Evolutionary conservation across 1,140 invertebrate species (phyloP), one percentile per base, ranked within the genome.

Genomic region (Tetraneura akinire): DNA sequence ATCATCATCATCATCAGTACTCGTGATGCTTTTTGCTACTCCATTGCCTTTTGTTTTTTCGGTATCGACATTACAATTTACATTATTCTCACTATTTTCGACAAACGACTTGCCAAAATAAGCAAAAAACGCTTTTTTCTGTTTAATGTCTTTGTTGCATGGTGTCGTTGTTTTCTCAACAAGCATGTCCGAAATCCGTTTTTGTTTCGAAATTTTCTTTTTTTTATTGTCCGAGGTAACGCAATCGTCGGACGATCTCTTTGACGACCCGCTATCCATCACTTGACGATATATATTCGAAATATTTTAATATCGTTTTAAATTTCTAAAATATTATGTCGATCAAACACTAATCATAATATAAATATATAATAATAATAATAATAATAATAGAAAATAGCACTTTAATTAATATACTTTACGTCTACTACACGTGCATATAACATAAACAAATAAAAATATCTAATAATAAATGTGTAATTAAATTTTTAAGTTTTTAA

Each of bases 101-200:
- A 47, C 42, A 45, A 78, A 57, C 1, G 32, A 6, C n/a, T 78
- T 78, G n/a, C 74, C 74, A 0, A 78, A 78, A 47, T 62, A 78
- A 0, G 74, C 74, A 29, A 78, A 62, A 62, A 78, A 78, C 11
- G 74, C 74, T 9, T 78, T 78, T 45, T 78, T 78, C 18, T 78
- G 74, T 3, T 3, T 13, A 9, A 18, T 62, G 9, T 78, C 74
- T 2, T 55, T 55, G 5, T 62, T n/a, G 14, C 74, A 45, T 23
- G 6, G 8, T 3, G 55, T 18, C 0, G 74, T 18, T 1, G 55
- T 8, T 60, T 78, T 78, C 9, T 47, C 74, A n/a, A 62, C 62
- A 9, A 3, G 2, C 14, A 21, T 18, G 1, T 11, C 1, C 5
- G 13, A 0, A 1, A 0, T 6, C 53, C 49, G 2, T 9, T 0